Evolutionary conservation across 2,797 vertebrate genomes (phyloP).

Genomic region (Threskiornis aethiopicus): DNA sequence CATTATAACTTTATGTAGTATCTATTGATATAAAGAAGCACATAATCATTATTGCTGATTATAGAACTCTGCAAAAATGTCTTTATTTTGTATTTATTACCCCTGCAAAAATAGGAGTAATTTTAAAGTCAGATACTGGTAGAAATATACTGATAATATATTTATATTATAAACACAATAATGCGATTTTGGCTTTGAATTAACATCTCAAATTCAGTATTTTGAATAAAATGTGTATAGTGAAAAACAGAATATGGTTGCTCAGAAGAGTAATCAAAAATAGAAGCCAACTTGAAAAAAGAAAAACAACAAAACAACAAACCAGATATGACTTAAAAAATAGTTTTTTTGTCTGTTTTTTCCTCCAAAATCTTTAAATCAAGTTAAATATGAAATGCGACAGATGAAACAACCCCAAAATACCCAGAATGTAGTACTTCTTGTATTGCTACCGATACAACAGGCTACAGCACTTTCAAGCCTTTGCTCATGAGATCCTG

Average conservation of each 20-base stretch:
- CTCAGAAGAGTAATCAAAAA: slow-evolving; percentile 40
- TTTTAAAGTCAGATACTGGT: slow-evolving; percentile 13
- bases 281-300: background rate
- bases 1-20: background rate
- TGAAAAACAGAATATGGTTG: background rate
- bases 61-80: background rate
- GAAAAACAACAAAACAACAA: background rate
- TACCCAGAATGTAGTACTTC: background rate
- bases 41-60: background rate
- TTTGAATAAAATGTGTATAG: background rate
- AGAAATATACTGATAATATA: background rate
- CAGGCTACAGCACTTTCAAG: background rate
- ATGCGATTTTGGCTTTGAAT: background rate
- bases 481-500: background rate
- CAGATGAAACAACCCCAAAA: background rate
- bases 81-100: background rate
- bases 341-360: background rate
- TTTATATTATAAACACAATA: background rate
- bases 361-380: background rate
- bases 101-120: background rate
- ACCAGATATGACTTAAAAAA: background rate
- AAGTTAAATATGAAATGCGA: slow-evolving; percentile 2
- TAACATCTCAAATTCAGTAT: background rate
- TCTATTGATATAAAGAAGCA: background rate
- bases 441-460: background rate